phyloP scores from a whole-genome alignment of 2,113 vertebrate genomes.

The Muntiacus reevesi region DNA sequence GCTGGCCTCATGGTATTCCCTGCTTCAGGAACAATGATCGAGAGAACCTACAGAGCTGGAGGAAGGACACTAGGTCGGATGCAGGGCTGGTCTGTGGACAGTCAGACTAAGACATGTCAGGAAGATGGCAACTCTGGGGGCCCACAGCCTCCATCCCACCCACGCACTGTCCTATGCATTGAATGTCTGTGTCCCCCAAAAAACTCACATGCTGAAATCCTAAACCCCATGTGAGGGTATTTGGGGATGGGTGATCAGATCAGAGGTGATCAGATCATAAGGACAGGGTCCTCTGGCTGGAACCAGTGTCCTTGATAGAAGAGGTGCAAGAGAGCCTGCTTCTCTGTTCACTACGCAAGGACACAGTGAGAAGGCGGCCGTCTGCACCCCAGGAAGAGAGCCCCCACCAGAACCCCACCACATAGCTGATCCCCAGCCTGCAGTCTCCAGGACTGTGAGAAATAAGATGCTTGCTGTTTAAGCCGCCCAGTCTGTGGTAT shows the following conservation, averaged over 20 bases:
- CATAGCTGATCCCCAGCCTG: background rate
- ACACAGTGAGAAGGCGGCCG: accelerated
- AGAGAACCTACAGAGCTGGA: background rate
- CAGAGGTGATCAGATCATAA: background rate
- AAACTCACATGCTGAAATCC: background rate
- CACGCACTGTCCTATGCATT: background rate
- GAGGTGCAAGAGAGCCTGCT: background rate
- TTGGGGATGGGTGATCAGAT: background rate
- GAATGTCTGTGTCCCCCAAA: background rate
- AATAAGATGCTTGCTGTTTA: background rate
- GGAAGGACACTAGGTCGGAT: accelerated
- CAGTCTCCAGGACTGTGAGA: background rate
- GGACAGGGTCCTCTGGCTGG: background rate
- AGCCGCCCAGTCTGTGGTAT: too few species aligned
- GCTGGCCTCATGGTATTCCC: background rate
- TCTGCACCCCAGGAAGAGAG: background rate
- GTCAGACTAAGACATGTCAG: background rate
- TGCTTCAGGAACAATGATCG: accelerated
- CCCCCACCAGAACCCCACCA: background rate
- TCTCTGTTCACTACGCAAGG: background rate
- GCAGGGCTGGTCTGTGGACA: background rate
- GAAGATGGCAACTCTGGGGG: background rate
- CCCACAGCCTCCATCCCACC: accelerated
- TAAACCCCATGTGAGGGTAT: background rate
- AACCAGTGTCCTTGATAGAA: background rate